Conservation (phyloP, 2,888 invertebrate genomes). For the Caenorhabditis zanzibari region DNA sequence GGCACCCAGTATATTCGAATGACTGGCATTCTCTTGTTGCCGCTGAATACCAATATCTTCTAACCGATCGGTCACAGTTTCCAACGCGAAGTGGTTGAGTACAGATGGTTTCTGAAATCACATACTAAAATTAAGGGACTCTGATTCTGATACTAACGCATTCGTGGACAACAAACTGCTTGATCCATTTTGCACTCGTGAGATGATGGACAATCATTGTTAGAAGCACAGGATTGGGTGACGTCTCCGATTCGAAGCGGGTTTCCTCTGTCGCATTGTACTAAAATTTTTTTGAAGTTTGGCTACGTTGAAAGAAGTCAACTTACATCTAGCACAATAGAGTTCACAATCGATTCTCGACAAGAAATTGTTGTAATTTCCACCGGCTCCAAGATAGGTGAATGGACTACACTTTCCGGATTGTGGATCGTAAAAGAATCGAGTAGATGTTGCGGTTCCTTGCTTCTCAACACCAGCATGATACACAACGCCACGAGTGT, state of each 20-base stretch:
- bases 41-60: conserved; percentile 77
- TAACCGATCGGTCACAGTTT: conserved; percentile 76
- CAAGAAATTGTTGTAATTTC: conserved; percentile 79
- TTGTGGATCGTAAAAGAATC: conserved; percentile 75
- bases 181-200: conserved; percentile 79
- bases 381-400: conserved; percentile 77
- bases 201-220: conserved; percentile 76
- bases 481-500: conserved; percentile 70
- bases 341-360: conserved; percentile 77
- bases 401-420: conserved; percentile 75
- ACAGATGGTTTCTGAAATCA: conserved; percentile 76
- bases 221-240: conserved; percentile 75
- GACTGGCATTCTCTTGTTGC: conserved; percentile 78
- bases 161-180: conserved; percentile 79
- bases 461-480: conserved; percentile 77
- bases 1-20: conserved; percentile 80
- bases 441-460: conserved; percentile 74
- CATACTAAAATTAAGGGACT: not conserved
- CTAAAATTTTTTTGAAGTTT: too few relatives aligned
- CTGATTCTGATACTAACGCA: conserved; percentile 69
- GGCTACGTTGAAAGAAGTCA: not conserved
- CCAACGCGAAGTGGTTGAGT: conserved; percentile 78
- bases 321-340: conserved; percentile 73
- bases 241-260: conserved; percentile 77
- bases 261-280: conserved; percentile 78